These are phyloP conservation scores for Apogon talboti DNA, from an alignment of 2,797 vertebrate genomes.

Conservation along the genomic window DNA sequence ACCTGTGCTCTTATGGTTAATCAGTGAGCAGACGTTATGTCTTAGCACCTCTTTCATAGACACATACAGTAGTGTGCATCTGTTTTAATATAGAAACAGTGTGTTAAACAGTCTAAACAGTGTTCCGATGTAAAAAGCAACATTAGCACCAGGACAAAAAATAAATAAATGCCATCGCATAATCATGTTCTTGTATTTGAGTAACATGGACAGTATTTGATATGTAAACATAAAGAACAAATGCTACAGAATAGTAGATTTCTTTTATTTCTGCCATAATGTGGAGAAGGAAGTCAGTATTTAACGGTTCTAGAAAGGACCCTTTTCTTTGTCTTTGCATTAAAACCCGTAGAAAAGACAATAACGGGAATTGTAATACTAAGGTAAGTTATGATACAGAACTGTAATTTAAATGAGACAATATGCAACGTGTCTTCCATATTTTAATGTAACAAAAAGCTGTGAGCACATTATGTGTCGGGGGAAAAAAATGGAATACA, in stretches of 20 bases:
- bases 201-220: neutral
- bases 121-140: constrained; percentile 3
- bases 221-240: neutral
- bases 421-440: neutral
- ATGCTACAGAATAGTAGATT: constrained; percentile 16
- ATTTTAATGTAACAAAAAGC: neutral
- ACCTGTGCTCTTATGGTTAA: no score
- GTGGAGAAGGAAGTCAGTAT: constrained; percentile 45
- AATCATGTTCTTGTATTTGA: constrained; percentile 3
- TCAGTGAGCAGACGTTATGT: no score
- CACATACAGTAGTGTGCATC: no score
- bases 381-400: constrained; percentile 14
- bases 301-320: constrained; percentile 38
- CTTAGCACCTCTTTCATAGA: no score
- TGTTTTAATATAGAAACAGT: no score
- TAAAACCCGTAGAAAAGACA: constrained; percentile 13
- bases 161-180: neutral
- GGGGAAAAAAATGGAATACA: neutral
- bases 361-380: constrained; percentile 6
- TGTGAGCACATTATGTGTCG: no score
- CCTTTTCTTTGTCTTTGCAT: constrained; percentile 30
- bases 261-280: constrained; percentile 36
- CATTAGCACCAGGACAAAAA: constrained; percentile 5
- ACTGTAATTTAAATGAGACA: constrained; percentile 13
- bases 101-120: no score